Conservation (phyloP, 2,888 invertebrate species). For the Cotesia congregata region DNA sequence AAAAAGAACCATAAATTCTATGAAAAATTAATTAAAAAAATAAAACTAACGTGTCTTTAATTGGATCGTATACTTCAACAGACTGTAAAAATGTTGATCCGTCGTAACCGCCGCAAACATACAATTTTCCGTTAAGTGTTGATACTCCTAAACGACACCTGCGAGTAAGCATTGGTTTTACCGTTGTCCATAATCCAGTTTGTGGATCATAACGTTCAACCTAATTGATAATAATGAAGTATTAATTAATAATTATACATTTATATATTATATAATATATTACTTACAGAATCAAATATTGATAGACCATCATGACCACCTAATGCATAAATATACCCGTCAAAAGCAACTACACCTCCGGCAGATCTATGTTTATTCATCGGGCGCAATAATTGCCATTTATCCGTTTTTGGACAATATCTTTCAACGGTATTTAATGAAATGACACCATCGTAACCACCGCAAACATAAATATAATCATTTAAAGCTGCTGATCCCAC, state of each 20-base stretch:
- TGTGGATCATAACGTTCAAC: conserved; percentile 84
- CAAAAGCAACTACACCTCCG: conserved; percentile 79
- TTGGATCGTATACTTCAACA: conserved; percentile 86
- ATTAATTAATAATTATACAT: no score
- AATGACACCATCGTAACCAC: conserved; percentile 88
- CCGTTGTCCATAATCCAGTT: conserved; percentile 80
- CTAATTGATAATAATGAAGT: no score
- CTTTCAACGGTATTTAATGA: conserved; percentile 87
- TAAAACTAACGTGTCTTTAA: conserved; percentile 75
- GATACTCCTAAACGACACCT: conserved; percentile 88
- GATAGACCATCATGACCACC: conserved; percentile 92
- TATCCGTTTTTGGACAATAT: conserved; percentile 81
- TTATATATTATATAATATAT: no score
- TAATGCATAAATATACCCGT: conserved; percentile 83
- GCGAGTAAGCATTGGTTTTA: conserved; percentile 84
- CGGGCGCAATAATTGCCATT: conserved; percentile 81
- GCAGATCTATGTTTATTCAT: conserved; percentile 83
- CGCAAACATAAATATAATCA: conserved; percentile 86
- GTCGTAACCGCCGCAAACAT: conserved; percentile 89
- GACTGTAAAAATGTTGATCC: conserved; percentile 86
- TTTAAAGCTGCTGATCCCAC: conserved; percentile 86
- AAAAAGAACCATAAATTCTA: not conserved
- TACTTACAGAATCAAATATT: conserved; percentile 82
- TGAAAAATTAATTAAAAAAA: not conserved
- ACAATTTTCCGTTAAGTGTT: conserved; percentile 84